Percentiles rank a stretch among this genome's conserved stretches.
These are phyloP conservation scores for Anguilla anguilla DNA, from an alignment of 2,797 vertebrate species.

Conservation along the genomic window DNA sequence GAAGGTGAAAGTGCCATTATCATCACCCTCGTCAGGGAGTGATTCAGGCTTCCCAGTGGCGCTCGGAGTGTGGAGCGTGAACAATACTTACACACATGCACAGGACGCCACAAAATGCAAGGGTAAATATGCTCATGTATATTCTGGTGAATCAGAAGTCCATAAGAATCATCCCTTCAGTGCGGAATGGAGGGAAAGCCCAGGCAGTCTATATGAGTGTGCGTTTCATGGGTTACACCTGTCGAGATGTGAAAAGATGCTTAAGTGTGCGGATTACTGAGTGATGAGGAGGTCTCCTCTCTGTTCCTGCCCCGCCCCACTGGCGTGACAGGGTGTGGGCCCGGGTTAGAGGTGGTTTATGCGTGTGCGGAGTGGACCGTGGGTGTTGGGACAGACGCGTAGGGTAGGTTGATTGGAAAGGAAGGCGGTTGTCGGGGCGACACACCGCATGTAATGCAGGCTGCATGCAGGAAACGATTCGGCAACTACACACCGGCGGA, in stretches of 20 bases:
- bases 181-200: neutral
- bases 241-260: neutral
- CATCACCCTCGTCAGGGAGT: neutral
- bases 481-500: neutral
- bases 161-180: slow-evolving; percentile 18
- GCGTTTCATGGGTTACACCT: neutral
- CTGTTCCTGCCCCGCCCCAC: neutral
- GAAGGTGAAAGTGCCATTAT: neutral
- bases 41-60: slow-evolving; percentile 16
- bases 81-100: slow-evolving; percentile 5
- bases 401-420: neutral
- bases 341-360: neutral
- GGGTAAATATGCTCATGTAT: slow-evolving; percentile 4
- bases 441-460: neutral
- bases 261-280: neutral
- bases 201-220: neutral
- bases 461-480: neutral
- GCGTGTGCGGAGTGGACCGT: neutral
- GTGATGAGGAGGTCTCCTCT: neutral
- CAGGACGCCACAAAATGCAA: neutral
- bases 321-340: neutral
- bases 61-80: slow-evolving; percentile 15
- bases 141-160: slow-evolving; percentile 2
- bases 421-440: neutral
- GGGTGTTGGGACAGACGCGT: neutral